Conservation (phyloP, 2,797 vertebrate genomes). For the Halcyon badia region DNA sequence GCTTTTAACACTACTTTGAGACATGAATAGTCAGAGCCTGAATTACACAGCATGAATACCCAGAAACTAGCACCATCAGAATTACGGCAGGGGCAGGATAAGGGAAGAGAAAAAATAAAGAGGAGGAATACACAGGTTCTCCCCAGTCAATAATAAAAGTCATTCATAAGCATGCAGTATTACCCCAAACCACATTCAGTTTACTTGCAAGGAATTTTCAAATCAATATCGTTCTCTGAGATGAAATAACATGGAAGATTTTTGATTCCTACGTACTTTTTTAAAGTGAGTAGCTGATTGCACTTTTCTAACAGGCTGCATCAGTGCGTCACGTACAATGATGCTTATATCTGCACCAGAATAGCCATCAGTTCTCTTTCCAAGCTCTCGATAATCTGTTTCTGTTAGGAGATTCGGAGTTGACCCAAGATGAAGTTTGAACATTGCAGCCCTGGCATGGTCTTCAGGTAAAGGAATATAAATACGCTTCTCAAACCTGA, state of each 20-base stretch:
- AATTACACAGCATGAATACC: not conserved
- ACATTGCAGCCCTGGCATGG: slow-evolving; percentile 93
- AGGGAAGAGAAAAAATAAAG: no score
- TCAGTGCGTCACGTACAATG: slow-evolving; percentile 96
- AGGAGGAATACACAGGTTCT: not conserved
- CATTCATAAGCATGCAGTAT: not conserved
- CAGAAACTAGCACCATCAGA: not conserved
- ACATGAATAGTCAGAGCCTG: not conserved
- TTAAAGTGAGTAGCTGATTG: slow-evolving; percentile 99
- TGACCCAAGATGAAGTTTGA: slow-evolving; percentile 92
- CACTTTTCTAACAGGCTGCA: slow-evolving; percentile 98
- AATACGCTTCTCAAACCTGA: slow-evolving; percentile 98
- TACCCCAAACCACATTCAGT: not conserved
- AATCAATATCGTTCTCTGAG: not conserved
- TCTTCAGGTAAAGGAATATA: slow-evolving; percentile 98
- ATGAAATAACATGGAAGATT: not conserved
- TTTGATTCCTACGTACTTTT: slow-evolving; percentile 79
- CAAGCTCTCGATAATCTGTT: slow-evolving; percentile 88
- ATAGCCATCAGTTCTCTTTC: slow-evolving; percentile 91
- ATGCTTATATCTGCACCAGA: slow-evolving; percentile 96
- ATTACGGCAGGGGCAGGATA: fast-evolving
- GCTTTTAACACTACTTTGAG: not conserved
- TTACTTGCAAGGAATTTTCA: not conserved
- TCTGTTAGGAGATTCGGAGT: slow-evolving; percentile 89
- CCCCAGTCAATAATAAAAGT: not conserved